Evolutionary conservation across 2,113 vertebrate species (phyloP), one percentile per base, ranked within the genome.

Genomic region (Pipra filicauda): DNA sequence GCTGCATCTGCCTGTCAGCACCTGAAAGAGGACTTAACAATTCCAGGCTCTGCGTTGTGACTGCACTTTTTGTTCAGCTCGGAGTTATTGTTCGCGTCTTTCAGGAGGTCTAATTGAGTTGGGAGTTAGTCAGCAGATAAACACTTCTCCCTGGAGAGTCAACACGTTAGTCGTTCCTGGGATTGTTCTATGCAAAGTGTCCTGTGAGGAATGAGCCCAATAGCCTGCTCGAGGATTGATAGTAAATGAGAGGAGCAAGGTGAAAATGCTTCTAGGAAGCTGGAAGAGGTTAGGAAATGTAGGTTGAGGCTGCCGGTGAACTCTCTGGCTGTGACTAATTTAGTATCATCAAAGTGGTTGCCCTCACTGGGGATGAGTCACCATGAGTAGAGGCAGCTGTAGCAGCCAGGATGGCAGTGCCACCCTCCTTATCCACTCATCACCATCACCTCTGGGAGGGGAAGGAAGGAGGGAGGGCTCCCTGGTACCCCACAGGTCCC

Each of bases 261-360:
- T 55, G 48, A 70, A 70, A 88, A n/a, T 22, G 41, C 33, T 91
- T 52, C 78, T 77, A 37, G 71, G 77, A 84, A 87, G 61, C 73
- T 85, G 3, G 0, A 1, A 19, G n/a, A 57, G 59, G 39, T 91
- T 31, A 55, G 59, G 30, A 88, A 76, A 77, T 33, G 82, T 67
- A 44, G 82, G 71, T 5, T 91, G 89, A 9, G 1, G 43, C 24
- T 91, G 71, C 54, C 70, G 48, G 26, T 15, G 27, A 94, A 80
- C 51, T 91, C 89, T 62, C 27, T 88, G 81, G 23, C 78, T 83
- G 52, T 93, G 94, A 93, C 79, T 92, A 74, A 93, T 67, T 77
- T 23, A 12, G 59, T 6, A 16, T 27, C 52, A 1, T 71, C 83
- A 57, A 12, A 91, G 86, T 5, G 31, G 72, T 41, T 81, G 65